phyloP scores from a whole-genome alignment of 2,797 vertebrate species.

The Orientallactaga sibirica region DNA sequence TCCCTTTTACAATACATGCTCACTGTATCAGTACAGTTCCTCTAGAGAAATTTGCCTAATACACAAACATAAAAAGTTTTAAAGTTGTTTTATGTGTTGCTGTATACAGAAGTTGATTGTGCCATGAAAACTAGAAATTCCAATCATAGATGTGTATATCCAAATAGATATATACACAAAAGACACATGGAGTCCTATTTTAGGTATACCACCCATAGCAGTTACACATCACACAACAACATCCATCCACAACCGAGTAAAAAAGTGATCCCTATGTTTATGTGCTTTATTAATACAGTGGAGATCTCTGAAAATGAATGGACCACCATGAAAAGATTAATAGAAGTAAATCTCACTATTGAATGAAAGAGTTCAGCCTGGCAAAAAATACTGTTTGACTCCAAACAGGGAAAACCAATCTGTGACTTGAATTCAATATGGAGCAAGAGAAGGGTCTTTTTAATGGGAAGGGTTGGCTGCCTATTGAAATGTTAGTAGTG shows the following conservation, averaged over 20 bases:
- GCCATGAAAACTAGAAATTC: neutral
- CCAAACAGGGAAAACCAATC: neutral
- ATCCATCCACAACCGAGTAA: neutral
- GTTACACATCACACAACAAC: neutral
- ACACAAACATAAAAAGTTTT: no score
- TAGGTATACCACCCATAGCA: neutral
- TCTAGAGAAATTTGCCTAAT: no score
- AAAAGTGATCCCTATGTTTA: neutral
- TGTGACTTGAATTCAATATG: neutral
- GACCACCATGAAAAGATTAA: fast-evolving
- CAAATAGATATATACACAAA: neutral
- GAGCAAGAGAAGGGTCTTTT: neutral
- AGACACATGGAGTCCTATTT: neutral
- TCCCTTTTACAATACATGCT: neutral
- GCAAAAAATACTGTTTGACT: neutral
- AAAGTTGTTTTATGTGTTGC: neutral
- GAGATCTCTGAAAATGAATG: neutral
- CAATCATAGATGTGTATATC: neutral
- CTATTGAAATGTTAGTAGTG: neutral
- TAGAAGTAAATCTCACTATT: neutral
- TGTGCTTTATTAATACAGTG: no score
- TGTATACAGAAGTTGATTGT: neutral
- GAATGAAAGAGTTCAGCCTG: neutral
- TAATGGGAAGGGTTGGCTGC: neutral
- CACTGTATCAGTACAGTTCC: no score